Percentiles rank a stretch among this genome's conserved stretches.
These are phyloP conservation scores for Bostrychus sinensis DNA, from an alignment of 2,113 vertebrate species.

Conservation along the genomic window DNA sequence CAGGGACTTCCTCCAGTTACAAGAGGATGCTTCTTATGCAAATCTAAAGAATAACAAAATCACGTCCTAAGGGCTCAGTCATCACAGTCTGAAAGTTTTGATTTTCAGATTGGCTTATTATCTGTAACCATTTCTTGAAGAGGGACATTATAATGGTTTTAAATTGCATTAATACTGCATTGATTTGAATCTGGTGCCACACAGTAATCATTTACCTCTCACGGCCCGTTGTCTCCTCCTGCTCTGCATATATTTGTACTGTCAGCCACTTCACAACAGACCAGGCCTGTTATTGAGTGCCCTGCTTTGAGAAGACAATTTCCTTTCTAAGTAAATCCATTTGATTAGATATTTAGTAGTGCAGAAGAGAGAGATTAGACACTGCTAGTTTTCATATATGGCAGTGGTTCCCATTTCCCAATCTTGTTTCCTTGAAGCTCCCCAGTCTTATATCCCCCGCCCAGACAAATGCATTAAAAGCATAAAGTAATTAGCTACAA, in stretches of 20 bases:
- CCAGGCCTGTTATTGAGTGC: neutral
- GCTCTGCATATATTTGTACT: slow-evolving; percentile 15
- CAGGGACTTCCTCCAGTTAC: too few relatives aligned
- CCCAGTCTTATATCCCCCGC: too few relatives aligned
- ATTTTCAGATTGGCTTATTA: neutral
- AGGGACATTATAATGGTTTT: slow-evolving; percentile 5
- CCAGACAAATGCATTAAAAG: too few relatives aligned
- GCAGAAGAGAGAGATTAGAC: neutral
- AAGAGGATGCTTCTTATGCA: neutral
- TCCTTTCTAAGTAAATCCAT: neutral
- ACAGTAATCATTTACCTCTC: neutral
- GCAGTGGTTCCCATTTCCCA: too few relatives aligned
- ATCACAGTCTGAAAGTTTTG: neutral
- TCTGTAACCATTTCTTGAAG: neutral
- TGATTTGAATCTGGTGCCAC: neutral
- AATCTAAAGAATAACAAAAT: neutral
- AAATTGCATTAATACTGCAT: neutral
- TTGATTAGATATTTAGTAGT: neutral
- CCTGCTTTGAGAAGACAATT: slow-evolving; percentile 5
- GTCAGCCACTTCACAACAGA: slow-evolving; percentile 18
- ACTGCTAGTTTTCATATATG: neutral
- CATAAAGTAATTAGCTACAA: too few relatives aligned
- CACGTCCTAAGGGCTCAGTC: neutral
- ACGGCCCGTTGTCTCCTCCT: slow-evolving; percentile 1
- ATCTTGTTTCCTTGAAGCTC: too few relatives aligned